These are phyloP conservation scores for Sipha maydis DNA, from an alignment of 2,888 invertebrate genomes.

Conservation along the genomic window DNA sequence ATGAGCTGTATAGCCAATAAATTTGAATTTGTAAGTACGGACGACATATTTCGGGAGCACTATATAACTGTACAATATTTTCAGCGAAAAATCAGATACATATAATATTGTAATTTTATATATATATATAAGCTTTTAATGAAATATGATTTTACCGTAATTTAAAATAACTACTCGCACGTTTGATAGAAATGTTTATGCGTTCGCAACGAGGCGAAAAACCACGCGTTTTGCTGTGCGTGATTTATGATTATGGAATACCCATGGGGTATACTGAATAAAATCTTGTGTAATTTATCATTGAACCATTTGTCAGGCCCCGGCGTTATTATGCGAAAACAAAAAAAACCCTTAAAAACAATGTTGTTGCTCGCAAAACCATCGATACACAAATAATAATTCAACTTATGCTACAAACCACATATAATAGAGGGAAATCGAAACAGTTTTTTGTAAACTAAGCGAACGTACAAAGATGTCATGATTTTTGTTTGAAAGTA, in stretches of 20 bases:
- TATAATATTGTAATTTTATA: too few species aligned
- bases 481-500: too few species aligned
- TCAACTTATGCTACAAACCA: neutral
- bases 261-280: constrained; percentile 48
- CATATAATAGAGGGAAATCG: too few species aligned
- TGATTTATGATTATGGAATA: constrained; percentile 55
- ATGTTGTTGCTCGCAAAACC: constrained; percentile 5
- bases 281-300: constrained; percentile 60
- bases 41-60: neutral
- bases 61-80: neutral
- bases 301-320: constrained; percentile 55
- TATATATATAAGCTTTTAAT: constrained; percentile 40
- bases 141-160: constrained; percentile 57
- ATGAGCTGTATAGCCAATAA: constrained; percentile 22
- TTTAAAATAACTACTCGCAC: constrained; percentile 57
- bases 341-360: constrained; percentile 29
- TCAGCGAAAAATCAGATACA: constrained; percentile 32
- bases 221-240: constrained; percentile 19
- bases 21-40: constrained; percentile 48
- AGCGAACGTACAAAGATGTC: too few species aligned
- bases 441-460: too few species aligned
- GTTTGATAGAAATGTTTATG: constrained; percentile 59
- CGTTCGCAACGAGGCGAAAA: constrained; percentile 34
- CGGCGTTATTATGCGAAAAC: neutral
- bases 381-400: neutral